phyloP scores from a whole-genome alignment of 2,888 invertebrate genomes.

The Agapostemon virescens region DNA sequence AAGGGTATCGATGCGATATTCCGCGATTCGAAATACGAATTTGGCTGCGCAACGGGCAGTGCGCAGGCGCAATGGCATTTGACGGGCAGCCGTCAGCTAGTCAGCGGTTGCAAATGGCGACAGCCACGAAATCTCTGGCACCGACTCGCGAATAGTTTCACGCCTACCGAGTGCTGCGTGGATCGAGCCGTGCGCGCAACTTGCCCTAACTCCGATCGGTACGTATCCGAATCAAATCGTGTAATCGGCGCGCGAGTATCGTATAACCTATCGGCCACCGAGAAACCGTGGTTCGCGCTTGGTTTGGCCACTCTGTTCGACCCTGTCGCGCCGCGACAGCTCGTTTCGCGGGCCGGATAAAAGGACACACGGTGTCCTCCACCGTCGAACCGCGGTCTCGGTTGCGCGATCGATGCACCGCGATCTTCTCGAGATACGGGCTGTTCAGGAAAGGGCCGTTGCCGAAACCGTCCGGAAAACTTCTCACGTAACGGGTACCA shows the following conservation, averaged over 20 bases:
- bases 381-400: conserved; percentile 30
- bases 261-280: conserved; percentile 41
- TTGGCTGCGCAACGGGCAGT: conserved; percentile 53
- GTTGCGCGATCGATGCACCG: conserved; percentile 45
- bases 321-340: conserved; percentile 33
- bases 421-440: conserved; percentile 14
- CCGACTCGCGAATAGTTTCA: conserved; percentile 76
- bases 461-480: neutral
- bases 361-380: conserved; percentile 34
- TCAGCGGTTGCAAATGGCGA: conserved; percentile 80
- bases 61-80: conserved; percentile 65
- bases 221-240: conserved; percentile 62
- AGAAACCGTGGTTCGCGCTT: conserved; percentile 29
- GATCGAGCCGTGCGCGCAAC: conserved; percentile 71
- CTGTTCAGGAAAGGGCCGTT: too few relatives aligned
- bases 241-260: conserved; percentile 3
- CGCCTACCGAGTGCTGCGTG: conserved; percentile 73
- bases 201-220: conserved; percentile 72
- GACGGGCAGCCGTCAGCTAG: conserved; percentile 72
- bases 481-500: conserved; percentile 24
- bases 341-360: conserved; percentile 26
- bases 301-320: conserved; percentile 14
- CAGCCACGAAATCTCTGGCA: conserved; percentile 77
- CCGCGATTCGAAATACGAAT: conserved; percentile 56
- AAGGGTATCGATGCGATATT: conserved; percentile 42